phyloP scores from a whole-genome alignment of 2,797 vertebrate species.

The Carapus acus region DNA sequence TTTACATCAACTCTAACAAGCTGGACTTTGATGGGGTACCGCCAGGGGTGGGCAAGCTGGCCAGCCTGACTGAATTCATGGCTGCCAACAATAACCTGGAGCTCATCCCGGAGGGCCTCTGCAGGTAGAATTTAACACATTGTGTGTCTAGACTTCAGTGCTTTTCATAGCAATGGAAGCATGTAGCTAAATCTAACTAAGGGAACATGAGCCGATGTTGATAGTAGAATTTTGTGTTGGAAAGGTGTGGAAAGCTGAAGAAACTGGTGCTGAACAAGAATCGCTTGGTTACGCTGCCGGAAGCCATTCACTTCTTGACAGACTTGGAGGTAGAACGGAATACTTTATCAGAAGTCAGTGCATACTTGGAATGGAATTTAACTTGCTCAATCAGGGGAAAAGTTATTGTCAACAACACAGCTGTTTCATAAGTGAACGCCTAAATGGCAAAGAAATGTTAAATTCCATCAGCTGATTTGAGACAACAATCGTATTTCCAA shows the following conservation, averaged over 20 bases:
- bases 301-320: conserved; percentile 90
- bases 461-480: too few species aligned
- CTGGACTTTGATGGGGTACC: conserved; percentile 96
- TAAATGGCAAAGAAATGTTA: not conserved
- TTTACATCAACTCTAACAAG: conserved; percentile 96
- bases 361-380: too few species aligned
- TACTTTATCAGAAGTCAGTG: too few species aligned
- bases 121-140: conserved; percentile 74
- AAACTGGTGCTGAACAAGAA: conserved; percentile 97
- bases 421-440: too few species aligned
- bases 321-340: conserved; percentile 81
- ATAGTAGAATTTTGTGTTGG: conserved; percentile 10
- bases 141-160: not conserved
- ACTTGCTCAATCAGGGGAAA: too few species aligned
- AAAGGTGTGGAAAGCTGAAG: conserved; percentile 88
- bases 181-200: not conserved
- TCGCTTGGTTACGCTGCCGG: conserved; percentile 89
- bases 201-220: not conserved
- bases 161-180: not conserved
- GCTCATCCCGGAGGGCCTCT: conserved; percentile 93
- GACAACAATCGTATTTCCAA: too few species aligned
- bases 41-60: conserved; percentile 89
- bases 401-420: too few species aligned
- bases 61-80: conserved; percentile 91
- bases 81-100: conserved; percentile 97